A percentile compares a stretch with the other conserved stretches of the same genome.
These are phyloP conservation scores for Mystacides longicornis DNA, from an alignment of 2,888 invertebrate species.

Conservation along the genomic window DNA sequence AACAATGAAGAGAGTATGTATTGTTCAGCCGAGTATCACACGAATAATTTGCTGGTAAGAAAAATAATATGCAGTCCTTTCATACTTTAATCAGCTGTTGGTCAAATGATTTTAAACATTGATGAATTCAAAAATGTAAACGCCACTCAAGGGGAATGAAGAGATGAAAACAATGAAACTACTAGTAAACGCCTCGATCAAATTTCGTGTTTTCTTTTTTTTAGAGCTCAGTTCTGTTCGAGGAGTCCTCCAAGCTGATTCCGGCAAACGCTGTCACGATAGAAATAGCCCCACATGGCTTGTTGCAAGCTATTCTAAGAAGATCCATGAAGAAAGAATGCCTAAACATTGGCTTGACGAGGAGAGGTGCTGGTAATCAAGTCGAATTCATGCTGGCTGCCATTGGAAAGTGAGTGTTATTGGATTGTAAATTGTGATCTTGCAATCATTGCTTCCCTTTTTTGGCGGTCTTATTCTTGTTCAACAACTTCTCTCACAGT, in stretches of 20 bases:
- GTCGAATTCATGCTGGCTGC: slow-evolving; percentile 53
- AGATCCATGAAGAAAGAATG: slow-evolving; percentile 65
- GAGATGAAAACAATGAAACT: neutral
- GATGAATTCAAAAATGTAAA: neutral
- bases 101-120: neutral
- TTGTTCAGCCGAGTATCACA: slow-evolving; percentile 82
- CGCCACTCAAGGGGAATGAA: too few relatives aligned
- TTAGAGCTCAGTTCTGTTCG: slow-evolving; percentile 64
- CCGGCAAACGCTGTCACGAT: slow-evolving; percentile 76
- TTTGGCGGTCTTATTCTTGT: too few relatives aligned
- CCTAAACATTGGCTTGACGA: slow-evolving; percentile 68
- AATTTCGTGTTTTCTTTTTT: slow-evolving; percentile 5
- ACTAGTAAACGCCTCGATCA: too few relatives aligned
- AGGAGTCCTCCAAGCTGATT: slow-evolving; percentile 72
- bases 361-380: slow-evolving; percentile 59
- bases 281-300: slow-evolving; percentile 85
- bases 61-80: neutral
- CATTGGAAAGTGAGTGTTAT: slow-evolving; percentile 55
- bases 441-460: too few relatives aligned
- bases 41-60: slow-evolving; percentile 53
- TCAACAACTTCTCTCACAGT: too few relatives aligned
- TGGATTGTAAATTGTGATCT: too few relatives aligned
- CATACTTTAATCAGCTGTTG: too few relatives aligned
- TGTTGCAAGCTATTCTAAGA: slow-evolving; percentile 80
- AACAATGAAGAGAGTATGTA: slow-evolving; percentile 53